Conservation (phyloP, 2,888 invertebrate species). For the Heliconius charithonia region DNA sequence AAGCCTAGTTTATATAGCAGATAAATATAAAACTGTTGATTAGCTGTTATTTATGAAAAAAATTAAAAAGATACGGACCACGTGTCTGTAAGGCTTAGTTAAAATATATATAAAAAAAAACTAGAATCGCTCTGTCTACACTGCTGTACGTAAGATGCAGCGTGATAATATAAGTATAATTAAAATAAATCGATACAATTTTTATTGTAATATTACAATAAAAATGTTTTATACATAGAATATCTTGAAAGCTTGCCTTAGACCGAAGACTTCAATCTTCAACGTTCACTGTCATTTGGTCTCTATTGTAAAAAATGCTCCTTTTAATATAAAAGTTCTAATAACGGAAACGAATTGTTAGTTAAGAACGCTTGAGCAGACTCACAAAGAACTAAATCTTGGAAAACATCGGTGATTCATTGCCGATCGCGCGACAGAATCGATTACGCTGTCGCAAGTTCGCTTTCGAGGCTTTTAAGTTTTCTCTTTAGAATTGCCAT, state of each 20-base stretch:
- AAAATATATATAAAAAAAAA: too few relatives aligned
- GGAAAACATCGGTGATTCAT: constrained; percentile 82
- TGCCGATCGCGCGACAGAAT: constrained; percentile 85
- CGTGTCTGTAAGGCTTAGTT: too few relatives aligned
- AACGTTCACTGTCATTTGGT: neutral
- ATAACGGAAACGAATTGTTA: constrained; percentile 25
- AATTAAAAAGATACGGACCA: too few relatives aligned
- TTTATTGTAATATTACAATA: neutral
- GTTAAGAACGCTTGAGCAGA: constrained; percentile 28
- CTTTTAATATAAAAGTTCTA: constrained; percentile 25
- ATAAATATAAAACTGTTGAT: too few relatives aligned
- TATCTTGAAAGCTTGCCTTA: neutral
- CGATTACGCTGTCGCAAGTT: constrained; percentile 82
- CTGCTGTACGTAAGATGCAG: too few relatives aligned
- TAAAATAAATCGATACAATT: too few relatives aligned
- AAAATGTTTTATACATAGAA: neutral
- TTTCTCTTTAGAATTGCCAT: constrained; percentile 69
- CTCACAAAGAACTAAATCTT: constrained; percentile 47
- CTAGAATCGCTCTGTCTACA: too few relatives aligned
- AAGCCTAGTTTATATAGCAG: too few relatives aligned
- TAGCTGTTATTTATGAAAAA: too few relatives aligned
- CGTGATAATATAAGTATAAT: too few relatives aligned
- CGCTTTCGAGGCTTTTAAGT: constrained; percentile 22
- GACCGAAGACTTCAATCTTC: neutral
- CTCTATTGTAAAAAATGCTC: constrained; percentile 1